Conservation (phyloP, 2,113 vertebrate genomes). For the Dromaius novaehollandiae region DNA sequence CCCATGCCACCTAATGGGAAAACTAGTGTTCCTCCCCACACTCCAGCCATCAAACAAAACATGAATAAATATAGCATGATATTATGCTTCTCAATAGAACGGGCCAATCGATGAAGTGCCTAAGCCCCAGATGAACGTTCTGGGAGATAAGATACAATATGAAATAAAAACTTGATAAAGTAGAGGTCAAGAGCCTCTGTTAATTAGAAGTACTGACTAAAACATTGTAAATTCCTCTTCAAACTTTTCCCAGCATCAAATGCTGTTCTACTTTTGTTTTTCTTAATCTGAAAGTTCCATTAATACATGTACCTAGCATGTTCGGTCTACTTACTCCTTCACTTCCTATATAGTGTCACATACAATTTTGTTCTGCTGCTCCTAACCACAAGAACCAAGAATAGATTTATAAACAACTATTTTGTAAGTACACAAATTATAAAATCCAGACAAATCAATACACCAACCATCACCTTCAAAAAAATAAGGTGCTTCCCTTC, state of each 20-base stretch:
- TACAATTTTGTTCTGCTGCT: accelerated
- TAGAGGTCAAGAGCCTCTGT: not conserved
- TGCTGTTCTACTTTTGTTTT: not conserved
- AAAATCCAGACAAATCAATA: not conserved
- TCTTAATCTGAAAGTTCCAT: not conserved
- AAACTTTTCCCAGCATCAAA: not conserved
- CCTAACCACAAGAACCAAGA: not conserved
- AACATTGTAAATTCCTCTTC: not conserved
- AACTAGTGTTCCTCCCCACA: not conserved
- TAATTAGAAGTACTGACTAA: not conserved
- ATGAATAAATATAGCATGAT: not conserved
- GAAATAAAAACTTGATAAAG: not conserved
- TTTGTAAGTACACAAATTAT: not conserved
- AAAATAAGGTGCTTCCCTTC: not conserved
- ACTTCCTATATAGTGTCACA: not conserved
- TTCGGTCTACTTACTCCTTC: not conserved
- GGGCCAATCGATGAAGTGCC: not conserved
- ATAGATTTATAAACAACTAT: not conserved
- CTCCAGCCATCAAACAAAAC: not conserved
- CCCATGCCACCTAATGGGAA: not conserved
- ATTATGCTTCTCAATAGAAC: accelerated
- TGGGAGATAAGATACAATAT: not conserved
- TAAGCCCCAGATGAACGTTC: not conserved
- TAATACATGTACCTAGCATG: not conserved
- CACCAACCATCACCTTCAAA: not conserved